Base-by-base conservation (phyloP, 2,113 vertebrate genomes). In the Corapipo altera region DNA sequence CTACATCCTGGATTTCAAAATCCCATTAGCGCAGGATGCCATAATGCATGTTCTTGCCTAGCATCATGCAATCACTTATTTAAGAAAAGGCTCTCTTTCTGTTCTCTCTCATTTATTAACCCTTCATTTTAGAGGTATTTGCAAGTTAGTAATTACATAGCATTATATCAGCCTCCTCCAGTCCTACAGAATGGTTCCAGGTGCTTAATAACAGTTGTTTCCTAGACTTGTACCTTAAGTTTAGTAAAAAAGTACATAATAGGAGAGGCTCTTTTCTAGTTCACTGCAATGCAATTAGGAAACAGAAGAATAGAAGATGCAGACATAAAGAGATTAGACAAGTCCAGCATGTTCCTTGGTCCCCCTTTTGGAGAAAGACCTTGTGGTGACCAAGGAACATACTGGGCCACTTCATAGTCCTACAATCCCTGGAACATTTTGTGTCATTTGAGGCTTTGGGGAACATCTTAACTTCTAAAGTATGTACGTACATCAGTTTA, bases 381-480 rank as follows among this genome's bases (percentile, higher is more conserved):
- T 51, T 61, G 27, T 59, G 59, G 28, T 73, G 35, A 39, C 9
- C 7, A 33, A 44, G 71, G 33, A 70, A 64, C 5, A 1, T 9
- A 13, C 21, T 4, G 3, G 24, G 6, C 2, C 20, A 43, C 6
- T 20, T 64, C 0, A 1, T 20, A 58, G 26, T 49, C 37, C 21
- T 51, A 12, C 1, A 7, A 2, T 71, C 32, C 37, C 65, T 70
- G 54, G 46, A 85, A 61, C 0, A 0, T 37, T 61, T 58, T 55
- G 4, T 43, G 32, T 74, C 3, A 2, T 30, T 58, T 67, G 16
- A 49, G 20, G 27, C n/a, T 71, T 75, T 67, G 22, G 32, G 16
- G 8, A 92, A 21, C 23, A 49, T 30, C 30, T 65, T 23, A 32
- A 3, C 33, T 64, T 70, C 46, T 52, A 12, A 64, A 52, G 7